Percentiles rank a stretch among this genome's conserved stretches.
These are phyloP conservation scores for Zaprionus tsacasi DNA, from an alignment of 1,140 invertebrate species.

Conservation along the genomic window DNA sequence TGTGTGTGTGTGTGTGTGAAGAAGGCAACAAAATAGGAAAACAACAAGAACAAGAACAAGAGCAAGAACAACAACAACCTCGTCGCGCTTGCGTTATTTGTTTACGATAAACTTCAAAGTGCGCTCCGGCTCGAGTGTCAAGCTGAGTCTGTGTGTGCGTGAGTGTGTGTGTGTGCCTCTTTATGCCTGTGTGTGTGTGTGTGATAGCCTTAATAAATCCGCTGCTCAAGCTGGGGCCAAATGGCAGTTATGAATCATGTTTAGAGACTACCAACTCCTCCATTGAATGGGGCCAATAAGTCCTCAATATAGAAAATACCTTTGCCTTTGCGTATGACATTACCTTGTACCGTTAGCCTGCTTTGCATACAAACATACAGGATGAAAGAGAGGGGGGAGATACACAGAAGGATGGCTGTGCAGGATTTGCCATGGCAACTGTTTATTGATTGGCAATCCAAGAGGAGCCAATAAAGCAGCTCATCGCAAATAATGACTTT, in stretches of 20 bases:
- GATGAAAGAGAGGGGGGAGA: no score
- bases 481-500: conserved; percentile 11
- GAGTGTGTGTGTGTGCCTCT: neutral
- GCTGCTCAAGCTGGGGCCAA: neutral
- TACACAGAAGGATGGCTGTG: neutral
- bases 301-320: conserved; percentile 1
- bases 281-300: neutral
- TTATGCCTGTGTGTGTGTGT: neutral
- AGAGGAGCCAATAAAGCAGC: conserved; percentile 13
- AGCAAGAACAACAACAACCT: conserved; percentile 14
- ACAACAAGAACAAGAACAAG: conserved; percentile 1
- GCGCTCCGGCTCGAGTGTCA: neutral
- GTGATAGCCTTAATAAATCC: conserved; percentile 27
- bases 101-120: conserved; percentile 39
- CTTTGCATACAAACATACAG: no score
- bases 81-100: conserved; percentile 38
- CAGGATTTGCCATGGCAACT: conserved; percentile 25
- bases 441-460: conserved; percentile 30
- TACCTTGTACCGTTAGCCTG: neutral
- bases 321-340: conserved; percentile 1
- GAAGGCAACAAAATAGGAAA: conserved; percentile 11
- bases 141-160: neutral
- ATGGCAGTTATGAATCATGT: neutral
- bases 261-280: neutral
- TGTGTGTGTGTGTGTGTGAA: conserved; percentile 6